Evolutionary conservation across 2,888 invertebrate genomes (phyloP), one percentile per base, ranked within the genome.

Genomic region (Vanessa cardui): DNA sequence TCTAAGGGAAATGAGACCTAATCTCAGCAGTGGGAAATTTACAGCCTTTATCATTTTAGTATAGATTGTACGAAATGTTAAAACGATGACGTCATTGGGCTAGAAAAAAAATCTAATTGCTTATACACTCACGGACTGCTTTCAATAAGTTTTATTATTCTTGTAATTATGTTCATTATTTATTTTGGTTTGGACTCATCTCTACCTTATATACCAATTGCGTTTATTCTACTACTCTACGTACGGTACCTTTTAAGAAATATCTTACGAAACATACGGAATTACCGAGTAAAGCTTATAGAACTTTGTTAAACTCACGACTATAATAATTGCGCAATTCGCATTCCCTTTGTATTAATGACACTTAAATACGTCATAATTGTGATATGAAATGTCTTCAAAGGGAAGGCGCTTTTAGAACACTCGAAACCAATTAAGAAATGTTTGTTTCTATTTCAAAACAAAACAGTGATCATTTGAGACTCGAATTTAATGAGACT

Each of bases 251-350:
- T 77, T 77, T 75, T 72, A 73, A 73, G 73, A 72, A 66, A 70
- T 70, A 68, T 70, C 69, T 75, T 76, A 74, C 73, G 75, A 74
- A 78, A 78, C 80, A 54, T 54, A 76, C 69, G 68, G 61, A 56
- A 68, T 60, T 60, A 60, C 60, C 60, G 56, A 18, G 33, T 68
- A 72, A 69, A 58, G 63, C 56, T 68, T 68, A 68, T 65, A 59
- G 54, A 68, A 68, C 62, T 68, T 64, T 62, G 68, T 70, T 68
- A 61, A 58, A 58, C 46, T 62, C 62, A 58, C 54, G 62, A 67
- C 50, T 62, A 62, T 54, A 67, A 67, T 67, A 67, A 67, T 67
- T 67, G 62, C 58, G 50, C 56, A 18, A 39, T 52, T 39, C 39
- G 39, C 39, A 39, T 56, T 39, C 18, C 4, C 31, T 31, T 56